A percentile compares a stretch with the other conserved stretches of the same genome.
phyloP scores from a whole-genome alignment of 2,797 vertebrate species.

The Trachurus trachurus region DNA sequence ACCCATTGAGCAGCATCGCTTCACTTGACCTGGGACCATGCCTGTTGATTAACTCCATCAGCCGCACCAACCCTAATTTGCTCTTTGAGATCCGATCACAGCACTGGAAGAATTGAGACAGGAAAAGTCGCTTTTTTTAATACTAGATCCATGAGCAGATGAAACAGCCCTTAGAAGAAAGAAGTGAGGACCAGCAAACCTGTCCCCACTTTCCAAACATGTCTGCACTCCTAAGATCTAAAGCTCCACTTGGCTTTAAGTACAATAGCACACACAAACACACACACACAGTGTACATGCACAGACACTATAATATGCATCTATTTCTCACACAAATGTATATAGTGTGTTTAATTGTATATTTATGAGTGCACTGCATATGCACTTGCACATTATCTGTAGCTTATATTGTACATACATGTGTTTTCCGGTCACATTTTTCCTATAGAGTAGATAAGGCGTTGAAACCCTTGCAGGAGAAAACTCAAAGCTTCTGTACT shows the following conservation, averaged over 20 bases:
- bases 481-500: slow-evolving; percentile 30
- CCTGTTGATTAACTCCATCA: neutral
- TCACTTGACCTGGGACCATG: neutral
- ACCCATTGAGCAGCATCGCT: neutral
- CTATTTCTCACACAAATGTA: neutral
- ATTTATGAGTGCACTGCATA: too few relatives aligned
- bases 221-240: neutral
- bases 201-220: neutral
- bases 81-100: neutral
- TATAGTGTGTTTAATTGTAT: too few relatives aligned
- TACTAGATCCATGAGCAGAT: neutral
- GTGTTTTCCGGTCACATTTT: slow-evolving; percentile 18
- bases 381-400: neutral
- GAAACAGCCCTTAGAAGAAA: neutral
- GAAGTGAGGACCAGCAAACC: neutral
- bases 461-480: slow-evolving; percentile 13
- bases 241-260: neutral
- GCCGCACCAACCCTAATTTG: neutral
- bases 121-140: neutral
- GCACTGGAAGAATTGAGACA: neutral
- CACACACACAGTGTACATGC: neutral
- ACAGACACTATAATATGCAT: neutral
- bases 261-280: neutral
- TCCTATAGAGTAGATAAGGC: slow-evolving; percentile 33
- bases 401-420: neutral